phyloP scores from a whole-genome alignment of 2,113 vertebrate genomes.

The Campylomormyrus tamandua region DNA sequence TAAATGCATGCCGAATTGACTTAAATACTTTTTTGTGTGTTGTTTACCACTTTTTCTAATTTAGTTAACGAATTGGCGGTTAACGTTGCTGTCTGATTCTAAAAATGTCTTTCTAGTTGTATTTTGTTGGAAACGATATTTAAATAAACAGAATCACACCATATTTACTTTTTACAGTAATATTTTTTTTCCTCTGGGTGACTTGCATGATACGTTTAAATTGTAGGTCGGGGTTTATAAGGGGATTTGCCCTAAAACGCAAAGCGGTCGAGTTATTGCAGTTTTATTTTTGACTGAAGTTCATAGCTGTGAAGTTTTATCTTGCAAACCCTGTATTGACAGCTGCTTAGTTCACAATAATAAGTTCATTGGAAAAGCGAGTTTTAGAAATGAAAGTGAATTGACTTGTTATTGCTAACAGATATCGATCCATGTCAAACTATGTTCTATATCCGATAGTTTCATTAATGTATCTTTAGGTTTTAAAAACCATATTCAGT shows the following conservation, averaged over 20 bases:
- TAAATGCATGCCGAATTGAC: background rate
- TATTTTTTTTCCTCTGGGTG: background rate
- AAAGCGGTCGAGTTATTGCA: background rate
- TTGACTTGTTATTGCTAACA: background rate
- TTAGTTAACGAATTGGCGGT: background rate
- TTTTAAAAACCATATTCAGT: background rate
- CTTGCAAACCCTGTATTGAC: background rate
- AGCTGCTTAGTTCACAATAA: background rate
- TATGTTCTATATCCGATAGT: background rate
- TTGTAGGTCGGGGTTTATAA: background rate
- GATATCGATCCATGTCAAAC: background rate
- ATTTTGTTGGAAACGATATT: background rate
- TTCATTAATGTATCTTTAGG: background rate
- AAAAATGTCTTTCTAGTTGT: background rate
- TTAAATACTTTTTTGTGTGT: background rate
- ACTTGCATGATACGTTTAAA: background rate
- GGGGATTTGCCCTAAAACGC: background rate
- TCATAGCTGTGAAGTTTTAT: background rate
- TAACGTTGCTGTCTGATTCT: background rate
- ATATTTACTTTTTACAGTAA: background rate
- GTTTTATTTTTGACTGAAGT: conserved; percentile 6
- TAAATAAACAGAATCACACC: background rate
- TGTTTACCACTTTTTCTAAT: background rate
- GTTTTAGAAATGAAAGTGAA: background rate
- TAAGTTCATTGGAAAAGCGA: background rate